Conservation (phyloP, 2,113 vertebrate species). For the Dicentrarchus labrax region DNA sequence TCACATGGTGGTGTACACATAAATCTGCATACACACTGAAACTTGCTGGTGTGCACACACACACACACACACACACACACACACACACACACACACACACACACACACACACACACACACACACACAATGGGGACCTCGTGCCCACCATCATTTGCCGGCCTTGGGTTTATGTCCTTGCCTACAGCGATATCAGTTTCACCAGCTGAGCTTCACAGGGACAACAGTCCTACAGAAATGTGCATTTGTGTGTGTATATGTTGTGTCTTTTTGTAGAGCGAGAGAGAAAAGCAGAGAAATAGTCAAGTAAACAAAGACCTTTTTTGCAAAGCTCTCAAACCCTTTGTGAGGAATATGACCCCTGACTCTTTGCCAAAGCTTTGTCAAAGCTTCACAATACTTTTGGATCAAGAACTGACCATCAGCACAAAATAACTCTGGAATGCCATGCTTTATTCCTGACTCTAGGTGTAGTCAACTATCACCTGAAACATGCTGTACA, state of each 20-base stretch:
- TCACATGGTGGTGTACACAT: neutral
- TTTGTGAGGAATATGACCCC: slow-evolving; percentile 45
- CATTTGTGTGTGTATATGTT: slow-evolving; percentile 16
- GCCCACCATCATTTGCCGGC: slow-evolving; percentile 24
- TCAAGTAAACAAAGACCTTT: slow-evolving; percentile 63
- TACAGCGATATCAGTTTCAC: slow-evolving; percentile 48
- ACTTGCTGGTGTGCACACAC: neutral
- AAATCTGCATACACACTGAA: neutral
- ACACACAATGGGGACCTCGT: neutral
- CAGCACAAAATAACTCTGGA: slow-evolving; percentile 23
- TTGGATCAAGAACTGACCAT: slow-evolving; percentile 53
- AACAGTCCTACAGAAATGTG: slow-evolving; percentile 41
- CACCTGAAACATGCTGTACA: neutral
- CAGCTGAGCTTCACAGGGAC: slow-evolving; percentile 52
- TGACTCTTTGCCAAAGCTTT: slow-evolving; percentile 45
- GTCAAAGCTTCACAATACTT: slow-evolving; percentile 44
- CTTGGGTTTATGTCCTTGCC: slow-evolving; percentile 61
- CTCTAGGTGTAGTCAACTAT: neutral
- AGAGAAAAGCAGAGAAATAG: slow-evolving; percentile 26
- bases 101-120: neutral
- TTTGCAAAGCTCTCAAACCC: slow-evolving; percentile 59
- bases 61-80: neutral
- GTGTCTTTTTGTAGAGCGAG: slow-evolving; percentile 3
- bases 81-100: neutral
- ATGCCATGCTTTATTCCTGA: neutral